phyloP scores from a whole-genome alignment of 2,797 vertebrate species.

The Esox masquinongy region DNA sequence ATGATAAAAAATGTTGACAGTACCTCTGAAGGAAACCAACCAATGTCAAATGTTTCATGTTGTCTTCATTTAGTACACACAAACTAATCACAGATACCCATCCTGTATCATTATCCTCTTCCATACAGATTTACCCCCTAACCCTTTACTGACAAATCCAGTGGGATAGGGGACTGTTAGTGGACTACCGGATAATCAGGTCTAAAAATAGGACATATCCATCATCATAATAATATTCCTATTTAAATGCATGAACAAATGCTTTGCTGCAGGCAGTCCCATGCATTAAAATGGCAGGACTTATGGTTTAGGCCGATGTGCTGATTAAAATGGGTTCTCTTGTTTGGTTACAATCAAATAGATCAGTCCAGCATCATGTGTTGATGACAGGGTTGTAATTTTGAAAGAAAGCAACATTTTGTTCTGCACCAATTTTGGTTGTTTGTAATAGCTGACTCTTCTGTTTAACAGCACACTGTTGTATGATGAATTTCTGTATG shows the following conservation, averaged over 20 bases:
- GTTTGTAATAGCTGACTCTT: constrained; percentile 24
- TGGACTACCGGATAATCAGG: constrained; percentile 42
- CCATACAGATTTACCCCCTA: constrained; percentile 23
- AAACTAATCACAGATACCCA: neutral
- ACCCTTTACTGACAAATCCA: constrained; percentile 60
- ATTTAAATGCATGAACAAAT: constrained; percentile 97
- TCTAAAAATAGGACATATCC: constrained; percentile 56
- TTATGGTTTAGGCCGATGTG: constrained; percentile 35
- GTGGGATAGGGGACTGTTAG: constrained; percentile 45
- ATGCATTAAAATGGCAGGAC: constrained; percentile 50
- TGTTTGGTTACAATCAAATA: constrained; percentile 17
- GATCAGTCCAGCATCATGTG: neutral
- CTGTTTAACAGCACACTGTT: constrained; percentile 18
- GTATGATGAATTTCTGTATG: constrained; percentile 14
- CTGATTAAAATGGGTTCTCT: constrained; percentile 27
- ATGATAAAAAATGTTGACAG: constrained; percentile 18
- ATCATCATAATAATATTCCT: constrained; percentile 91
- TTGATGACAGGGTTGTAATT: neutral
- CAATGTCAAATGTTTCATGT: constrained; percentile 51
- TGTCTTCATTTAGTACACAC: constrained; percentile 34
- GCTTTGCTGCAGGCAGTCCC: constrained; percentile 76
- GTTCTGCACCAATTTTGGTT: constrained; percentile 9
- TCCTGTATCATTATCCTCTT: constrained; percentile 49
- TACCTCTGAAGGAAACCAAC: constrained; percentile 18
- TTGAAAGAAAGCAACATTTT: neutral